Percentiles rank a stretch among this genome's conserved stretches.
Evolutionary conservation across 2,797 vertebrate genomes (phyloP).

Genomic region (Protosalanx chinensis): DNA sequence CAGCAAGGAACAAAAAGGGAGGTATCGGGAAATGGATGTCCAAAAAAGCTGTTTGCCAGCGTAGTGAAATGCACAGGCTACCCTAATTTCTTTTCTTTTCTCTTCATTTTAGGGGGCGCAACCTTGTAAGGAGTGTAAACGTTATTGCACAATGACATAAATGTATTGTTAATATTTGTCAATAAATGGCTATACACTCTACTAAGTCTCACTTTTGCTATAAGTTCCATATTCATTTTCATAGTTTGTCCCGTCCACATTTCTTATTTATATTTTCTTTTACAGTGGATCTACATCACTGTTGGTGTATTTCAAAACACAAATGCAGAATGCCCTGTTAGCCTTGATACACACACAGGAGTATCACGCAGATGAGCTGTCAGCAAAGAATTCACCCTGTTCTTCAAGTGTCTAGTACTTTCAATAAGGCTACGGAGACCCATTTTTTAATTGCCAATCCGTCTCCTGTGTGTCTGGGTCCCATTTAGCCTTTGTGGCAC

Average conservation of each 20-base stretch:
- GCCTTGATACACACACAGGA: too few species aligned
- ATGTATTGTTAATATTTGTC: not conserved
- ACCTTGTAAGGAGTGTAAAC: too few species aligned
- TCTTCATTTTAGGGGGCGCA: too few species aligned
- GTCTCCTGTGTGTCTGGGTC: conserved; percentile 4
- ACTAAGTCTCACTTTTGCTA: not conserved
- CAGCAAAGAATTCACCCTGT: conserved; percentile 5
- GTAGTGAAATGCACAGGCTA: too few species aligned
- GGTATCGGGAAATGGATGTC: too few species aligned
- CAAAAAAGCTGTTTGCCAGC: too few species aligned
- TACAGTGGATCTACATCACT: not conserved
- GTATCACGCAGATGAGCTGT: too few species aligned
- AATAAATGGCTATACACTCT: not conserved
- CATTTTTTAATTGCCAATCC: conserved; percentile 39
- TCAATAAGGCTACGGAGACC: conserved; percentile 28
- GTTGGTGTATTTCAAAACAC: not conserved
- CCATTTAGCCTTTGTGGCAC: not conserved
- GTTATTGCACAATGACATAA: too few species aligned
- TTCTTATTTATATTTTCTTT: not conserved
- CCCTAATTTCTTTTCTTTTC: too few species aligned
- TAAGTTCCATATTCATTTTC: not conserved
- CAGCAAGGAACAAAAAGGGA: not conserved
- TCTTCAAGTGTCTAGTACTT: conserved; percentile 27
- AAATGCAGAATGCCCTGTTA: not conserved
- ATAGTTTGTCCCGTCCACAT: not conserved